Percentiles rank a stretch among this genome's conserved stretches.
Conservation (phyloP, 2,888 invertebrate species). For the Drosophila limbata region DNA sequence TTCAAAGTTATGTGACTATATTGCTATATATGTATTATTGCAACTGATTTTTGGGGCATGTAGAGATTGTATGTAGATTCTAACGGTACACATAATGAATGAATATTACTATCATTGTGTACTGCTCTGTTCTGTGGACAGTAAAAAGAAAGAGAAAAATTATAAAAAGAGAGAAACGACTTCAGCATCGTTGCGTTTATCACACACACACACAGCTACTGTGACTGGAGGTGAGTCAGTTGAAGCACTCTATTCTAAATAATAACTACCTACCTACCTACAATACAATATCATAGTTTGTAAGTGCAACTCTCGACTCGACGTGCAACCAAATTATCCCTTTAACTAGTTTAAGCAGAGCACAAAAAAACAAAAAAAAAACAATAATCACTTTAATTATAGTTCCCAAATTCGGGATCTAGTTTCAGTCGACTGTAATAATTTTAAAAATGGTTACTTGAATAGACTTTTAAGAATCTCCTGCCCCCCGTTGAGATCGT, state of each 20-base stretch:
- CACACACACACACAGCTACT: slow-evolving; percentile 71
- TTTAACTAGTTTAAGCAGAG: slow-evolving; percentile 28
- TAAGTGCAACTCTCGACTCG: slow-evolving; percentile 56
- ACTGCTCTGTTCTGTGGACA: slow-evolving; percentile 38
- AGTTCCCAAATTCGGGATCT: neutral
- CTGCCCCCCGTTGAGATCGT: neutral
- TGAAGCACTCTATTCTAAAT: slow-evolving; percentile 78
- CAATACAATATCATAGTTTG: slow-evolving; percentile 62
- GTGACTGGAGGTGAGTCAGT: slow-evolving; percentile 76
- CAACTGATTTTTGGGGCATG: slow-evolving; percentile 66
- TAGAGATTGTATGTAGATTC: slow-evolving; percentile 60
- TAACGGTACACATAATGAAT: slow-evolving; percentile 39
- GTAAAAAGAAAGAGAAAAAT: slow-evolving; percentile 3
- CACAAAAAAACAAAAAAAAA: slow-evolving; percentile 2
- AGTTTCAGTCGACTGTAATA: neutral
- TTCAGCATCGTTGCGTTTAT: slow-evolving; percentile 47
- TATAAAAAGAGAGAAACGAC: slow-evolving; percentile 18
- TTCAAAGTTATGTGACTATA: slow-evolving; percentile 73
- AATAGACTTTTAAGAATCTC: neutral
- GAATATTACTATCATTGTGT: slow-evolving; percentile 27
- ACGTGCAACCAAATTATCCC: slow-evolving; percentile 2
- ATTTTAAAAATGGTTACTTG: neutral
- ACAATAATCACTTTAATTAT: slow-evolving; percentile 3
- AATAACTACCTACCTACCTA: slow-evolving; percentile 55
- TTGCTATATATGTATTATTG: slow-evolving; percentile 49